phyloP scores from a whole-genome alignment of 1,140 invertebrate genomes.

The Ceratitis capitata region DNA sequence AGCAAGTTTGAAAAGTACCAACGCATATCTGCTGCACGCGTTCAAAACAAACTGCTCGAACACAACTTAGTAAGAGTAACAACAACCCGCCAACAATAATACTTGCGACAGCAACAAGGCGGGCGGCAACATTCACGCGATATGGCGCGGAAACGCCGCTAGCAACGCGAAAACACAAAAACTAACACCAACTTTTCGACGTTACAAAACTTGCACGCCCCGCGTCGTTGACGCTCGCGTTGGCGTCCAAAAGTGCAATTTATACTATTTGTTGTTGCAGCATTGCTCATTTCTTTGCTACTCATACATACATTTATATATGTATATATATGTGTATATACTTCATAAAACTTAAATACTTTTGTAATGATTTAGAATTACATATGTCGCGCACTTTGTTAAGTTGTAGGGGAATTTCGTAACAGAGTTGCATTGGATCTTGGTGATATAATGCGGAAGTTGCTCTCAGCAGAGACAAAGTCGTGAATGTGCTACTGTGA shows the following conservation, averaged over 20 bases:
- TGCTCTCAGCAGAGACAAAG: too few relatives aligned
- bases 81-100: not conserved
- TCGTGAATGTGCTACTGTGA: too few relatives aligned
- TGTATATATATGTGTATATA: too few relatives aligned
- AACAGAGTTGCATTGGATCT: not conserved
- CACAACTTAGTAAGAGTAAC: not conserved
- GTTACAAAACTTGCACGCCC: not conserved
- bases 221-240: not conserved
- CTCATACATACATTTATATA: too few relatives aligned
- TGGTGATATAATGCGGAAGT: too few relatives aligned
- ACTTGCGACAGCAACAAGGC: too few relatives aligned
- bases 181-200: conserved; percentile 36
- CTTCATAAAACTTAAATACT: not conserved
- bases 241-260: not conserved
- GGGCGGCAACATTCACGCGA: not conserved
- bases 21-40: not conserved
- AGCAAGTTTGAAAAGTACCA: not conserved
- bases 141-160: not conserved
- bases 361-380: not conserved
- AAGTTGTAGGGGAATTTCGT: not conserved
- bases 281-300: not conserved
- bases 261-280: not conserved
- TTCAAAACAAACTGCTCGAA: not conserved
- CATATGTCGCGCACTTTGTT: not conserved
- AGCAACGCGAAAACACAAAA: conserved; percentile 30